A percentile compares a stretch with the other conserved stretches of the same genome.
phyloP scores from a whole-genome alignment of 2,797 vertebrate genomes.

The Masticophis lateralis region DNA sequence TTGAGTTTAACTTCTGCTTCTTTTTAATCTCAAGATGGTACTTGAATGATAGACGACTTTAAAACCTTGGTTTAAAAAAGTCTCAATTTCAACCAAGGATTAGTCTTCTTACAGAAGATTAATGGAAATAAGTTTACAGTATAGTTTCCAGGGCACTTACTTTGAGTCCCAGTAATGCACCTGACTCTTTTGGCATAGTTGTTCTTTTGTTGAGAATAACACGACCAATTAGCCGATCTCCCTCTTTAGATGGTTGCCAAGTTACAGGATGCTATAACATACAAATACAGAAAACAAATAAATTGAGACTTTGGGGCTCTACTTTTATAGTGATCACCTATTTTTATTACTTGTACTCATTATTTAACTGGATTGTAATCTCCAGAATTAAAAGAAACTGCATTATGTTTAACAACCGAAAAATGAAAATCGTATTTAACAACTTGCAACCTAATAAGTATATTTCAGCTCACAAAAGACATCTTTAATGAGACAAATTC shows the following conservation, averaged over 20 bases:
- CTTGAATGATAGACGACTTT: neutral
- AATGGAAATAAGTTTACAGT: neutral
- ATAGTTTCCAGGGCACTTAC: slow-evolving; percentile 71
- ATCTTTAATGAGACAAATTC: neutral
- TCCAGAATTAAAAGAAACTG: neutral
- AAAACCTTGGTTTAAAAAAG: neutral
- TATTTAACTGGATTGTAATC: neutral
- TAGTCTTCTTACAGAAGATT: neutral
- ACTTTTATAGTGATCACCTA: neutral
- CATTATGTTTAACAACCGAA: neutral
- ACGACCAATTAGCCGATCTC: slow-evolving; percentile 94
- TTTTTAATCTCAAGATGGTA: neutral
- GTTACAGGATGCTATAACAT: slow-evolving; percentile 89
- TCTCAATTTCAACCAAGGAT: neutral
- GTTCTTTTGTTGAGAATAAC: slow-evolving; percentile 97
- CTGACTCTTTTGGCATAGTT: slow-evolving; percentile 92
- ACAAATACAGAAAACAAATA: slow-evolving; percentile 9
- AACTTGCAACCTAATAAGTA: neutral
- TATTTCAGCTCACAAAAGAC: neutral
- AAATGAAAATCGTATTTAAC: neutral
- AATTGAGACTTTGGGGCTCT: neutral
- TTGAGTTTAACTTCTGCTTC: neutral
- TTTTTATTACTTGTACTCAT: neutral
- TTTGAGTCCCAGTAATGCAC: slow-evolving; percentile 92
- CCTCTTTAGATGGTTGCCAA: slow-evolving; percentile 98